A percentile compares a stretch with the other conserved stretches of the same genome.
Conservation (phyloP, 2,113 vertebrate species). For the Todiramphus saurophagus region DNA sequence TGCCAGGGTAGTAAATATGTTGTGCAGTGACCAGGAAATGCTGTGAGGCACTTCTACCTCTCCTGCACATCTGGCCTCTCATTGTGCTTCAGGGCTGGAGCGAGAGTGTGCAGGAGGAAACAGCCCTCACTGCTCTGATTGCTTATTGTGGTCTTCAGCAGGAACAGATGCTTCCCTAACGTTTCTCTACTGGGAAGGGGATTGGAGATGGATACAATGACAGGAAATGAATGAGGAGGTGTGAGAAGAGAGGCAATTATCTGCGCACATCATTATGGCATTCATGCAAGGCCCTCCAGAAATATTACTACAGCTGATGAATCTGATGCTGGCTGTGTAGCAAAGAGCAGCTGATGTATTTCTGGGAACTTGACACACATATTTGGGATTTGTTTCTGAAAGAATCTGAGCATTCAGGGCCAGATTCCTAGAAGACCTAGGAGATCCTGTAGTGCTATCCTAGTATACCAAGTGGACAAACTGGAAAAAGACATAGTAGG, state of each 20-base stretch:
- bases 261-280: neutral
- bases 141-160: neutral
- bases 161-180: constrained; percentile 26
- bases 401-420: neutral
- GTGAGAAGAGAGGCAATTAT: neutral
- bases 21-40: neutral
- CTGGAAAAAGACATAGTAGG: neutral
- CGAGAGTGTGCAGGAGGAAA: neutral
- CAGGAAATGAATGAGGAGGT: constrained; percentile 13
- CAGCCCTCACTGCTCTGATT: neutral
- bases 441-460: neutral
- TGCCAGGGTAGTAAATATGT: neutral
- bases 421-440: neutral
- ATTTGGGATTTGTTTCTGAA: neutral
- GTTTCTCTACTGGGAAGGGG: neutral
- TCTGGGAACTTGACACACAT: neutral
- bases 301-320: neutral
- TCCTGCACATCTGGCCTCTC: neutral
- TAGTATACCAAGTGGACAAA: neutral
- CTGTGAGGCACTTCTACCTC: neutral
- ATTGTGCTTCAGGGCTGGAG: neutral
- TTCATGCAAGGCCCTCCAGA: neutral
- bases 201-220: neutral
- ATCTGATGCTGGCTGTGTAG: neutral
- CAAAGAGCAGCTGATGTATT: neutral